Percentiles rank a stretch among this genome's conserved stretches.
These are phyloP conservation scores for Urosaurus nigricauda DNA, from an alignment of 2,797 vertebrate genomes.

Conservation along the genomic window DNA sequence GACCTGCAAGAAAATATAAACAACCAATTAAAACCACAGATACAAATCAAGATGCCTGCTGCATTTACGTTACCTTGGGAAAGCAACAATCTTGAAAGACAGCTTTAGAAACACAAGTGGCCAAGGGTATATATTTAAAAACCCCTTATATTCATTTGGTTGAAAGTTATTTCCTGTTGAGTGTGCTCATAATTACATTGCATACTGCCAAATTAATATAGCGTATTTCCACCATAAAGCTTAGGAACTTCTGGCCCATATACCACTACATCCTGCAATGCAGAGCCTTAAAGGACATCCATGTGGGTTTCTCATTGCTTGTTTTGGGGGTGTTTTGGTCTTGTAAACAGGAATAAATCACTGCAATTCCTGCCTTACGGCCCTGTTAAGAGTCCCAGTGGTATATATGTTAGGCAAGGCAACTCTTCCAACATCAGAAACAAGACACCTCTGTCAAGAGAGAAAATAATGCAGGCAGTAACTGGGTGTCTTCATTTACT, in stretches of 20 bases:
- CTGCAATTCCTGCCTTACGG: not conserved
- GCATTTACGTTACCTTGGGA: not conserved
- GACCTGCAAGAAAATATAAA: not conserved
- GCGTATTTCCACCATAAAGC: not conserved
- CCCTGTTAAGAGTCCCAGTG: not conserved
- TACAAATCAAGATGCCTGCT: not conserved
- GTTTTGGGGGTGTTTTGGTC: not conserved
- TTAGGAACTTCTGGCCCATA: not conserved
- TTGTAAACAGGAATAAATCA: not conserved
- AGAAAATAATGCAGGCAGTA: not conserved
- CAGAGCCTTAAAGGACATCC: not conserved
- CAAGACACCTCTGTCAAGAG: not conserved
- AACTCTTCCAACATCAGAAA: conserved; percentile 12
- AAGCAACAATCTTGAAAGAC: not conserved
- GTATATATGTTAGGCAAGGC: not conserved
- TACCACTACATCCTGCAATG: not conserved
- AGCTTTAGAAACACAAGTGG: not conserved
- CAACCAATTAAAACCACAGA: not conserved
- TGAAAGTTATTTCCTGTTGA: not conserved
- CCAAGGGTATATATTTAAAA: not conserved
- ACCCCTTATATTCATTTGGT: not conserved
- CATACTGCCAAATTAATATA: no score
- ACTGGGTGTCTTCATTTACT: conserved; percentile 9
- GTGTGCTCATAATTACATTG: not conserved
- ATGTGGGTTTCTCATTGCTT: not conserved